Evolutionary conservation across 53 echinoderm and acorn worm species (phyloP), one percentile per base, ranked within the genome.

Genomic region (Astropecten irregularis): DNA sequence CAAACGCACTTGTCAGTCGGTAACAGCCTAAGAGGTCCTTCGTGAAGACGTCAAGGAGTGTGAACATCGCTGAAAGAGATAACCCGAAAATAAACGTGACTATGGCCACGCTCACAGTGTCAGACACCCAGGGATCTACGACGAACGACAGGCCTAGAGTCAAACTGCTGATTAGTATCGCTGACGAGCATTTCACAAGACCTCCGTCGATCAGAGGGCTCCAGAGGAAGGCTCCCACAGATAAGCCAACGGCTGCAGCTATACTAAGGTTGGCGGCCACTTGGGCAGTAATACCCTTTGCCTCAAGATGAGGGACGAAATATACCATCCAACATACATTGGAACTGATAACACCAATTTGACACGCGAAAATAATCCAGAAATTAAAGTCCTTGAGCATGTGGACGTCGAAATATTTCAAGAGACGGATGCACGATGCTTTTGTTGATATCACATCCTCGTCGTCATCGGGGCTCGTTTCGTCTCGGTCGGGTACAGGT

Each of bases 91-190:
- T n/a, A n/a, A n/a, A n/a, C n/a, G n/a, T n/a, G n/a, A n/a, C n/a
- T n/a, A n/a, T n/a, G n/a, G n/a, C n/a, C n/a, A n/a, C n/a, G n/a
- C n/a, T n/a, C n/a, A n/a, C n/a, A n/a, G n/a, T n/a, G n/a, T n/a
- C n/a, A n/a, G n/a, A n/a, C 61, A 61, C 61, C 61, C 61, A 61
- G 13, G 61, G 61, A 61, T 61, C 61, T 3, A 61, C 61, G 13
- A 61, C 31, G 16, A 61, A 61, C 32, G 61, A 61, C 61, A 61
- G 3, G 25, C 30, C 3, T 16, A 61, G 61, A 30, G 3, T 9
- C 25, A 61, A 1, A 25, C 61, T 61, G 61, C 9, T 31, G 32
- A 61, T 26, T 8, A 61, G 9, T 8, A 18, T 61, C 13, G 34
- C 34, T 30, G 61, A 31, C 10, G 61, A 61, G 11, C 61, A 61